Conservation (phyloP, 1,140 invertebrate species). For the Drosophila albomicans region DNA sequence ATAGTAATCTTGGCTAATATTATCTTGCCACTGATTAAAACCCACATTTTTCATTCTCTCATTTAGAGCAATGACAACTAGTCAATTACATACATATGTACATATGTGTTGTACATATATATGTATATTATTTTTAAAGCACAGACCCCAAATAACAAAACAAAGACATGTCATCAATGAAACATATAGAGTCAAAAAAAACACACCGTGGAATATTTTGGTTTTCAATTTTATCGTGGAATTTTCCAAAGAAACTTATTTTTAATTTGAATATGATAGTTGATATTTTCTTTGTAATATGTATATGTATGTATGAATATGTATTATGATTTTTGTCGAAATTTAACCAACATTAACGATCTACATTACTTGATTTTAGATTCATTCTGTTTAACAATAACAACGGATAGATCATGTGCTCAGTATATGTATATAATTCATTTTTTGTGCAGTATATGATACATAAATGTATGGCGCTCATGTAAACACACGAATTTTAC, state of each 20-base stretch:
- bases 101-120: background rate
- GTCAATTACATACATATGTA: background rate
- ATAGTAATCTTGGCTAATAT: background rate
- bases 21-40: slow-evolving; percentile 3
- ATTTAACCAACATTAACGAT: slow-evolving; percentile 34
- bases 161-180: background rate
- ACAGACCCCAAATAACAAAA: background rate
- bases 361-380: slow-evolving; percentile 26
- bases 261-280: background rate
- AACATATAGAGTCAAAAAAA: background rate
- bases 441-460: background rate
- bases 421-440: slow-evolving; percentile 9
- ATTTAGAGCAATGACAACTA: background rate
- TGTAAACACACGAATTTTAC: background rate
- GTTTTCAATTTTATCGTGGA: slow-evolving; percentile 5
- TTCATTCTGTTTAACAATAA: slow-evolving; percentile 40
- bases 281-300: slow-evolving; percentile 30
- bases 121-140: background rate
- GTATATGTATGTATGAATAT: slow-evolving; percentile 10
- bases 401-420: slow-evolving; percentile 31
- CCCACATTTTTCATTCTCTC: background rate
- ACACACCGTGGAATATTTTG: background rate
- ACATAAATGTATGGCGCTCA: background rate
- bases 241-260: slow-evolving; percentile 14
- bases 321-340: slow-evolving; percentile 14